Evolutionary conservation across 2,113 vertebrate species (phyloP).

Genomic region (Calyptommatus sinebrachiatus): DNA sequence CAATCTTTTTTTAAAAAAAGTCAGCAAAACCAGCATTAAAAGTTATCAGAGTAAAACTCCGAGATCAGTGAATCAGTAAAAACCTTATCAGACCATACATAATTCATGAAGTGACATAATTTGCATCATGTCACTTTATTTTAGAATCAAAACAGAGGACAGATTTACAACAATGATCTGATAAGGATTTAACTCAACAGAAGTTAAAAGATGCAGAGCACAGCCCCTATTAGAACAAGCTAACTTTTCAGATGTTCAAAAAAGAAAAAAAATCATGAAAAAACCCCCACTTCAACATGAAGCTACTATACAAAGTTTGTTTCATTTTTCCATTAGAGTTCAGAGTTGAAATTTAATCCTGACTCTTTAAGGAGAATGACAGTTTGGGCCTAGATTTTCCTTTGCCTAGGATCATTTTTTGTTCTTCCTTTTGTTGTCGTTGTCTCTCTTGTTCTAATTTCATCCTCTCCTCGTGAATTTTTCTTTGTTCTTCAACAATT

Average conservation of each 20-base stretch:
- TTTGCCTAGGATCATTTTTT: conserved; percentile 99
- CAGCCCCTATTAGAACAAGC: conserved; percentile 84
- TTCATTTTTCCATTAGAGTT: conserved; percentile 71
- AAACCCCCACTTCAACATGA: conserved; percentile 89
- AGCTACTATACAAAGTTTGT: conserved; percentile 85
- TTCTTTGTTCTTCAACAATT: conserved; percentile 99
- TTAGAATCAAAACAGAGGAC: conserved; percentile 60
- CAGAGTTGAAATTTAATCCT: conserved; percentile 84
- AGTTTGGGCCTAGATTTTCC: conserved; percentile 98
- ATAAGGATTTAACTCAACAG: conserved; percentile 73
- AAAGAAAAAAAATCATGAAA: conserved; percentile 43
- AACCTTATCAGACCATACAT: conserved; percentile 76
- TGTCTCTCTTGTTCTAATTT: conserved; percentile 99
- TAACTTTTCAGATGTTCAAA: conserved; percentile 77
- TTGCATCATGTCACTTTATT: conserved; percentile 61
- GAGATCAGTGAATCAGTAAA: conserved; percentile 68
- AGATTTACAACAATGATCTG: conserved; percentile 69
- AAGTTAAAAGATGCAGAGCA: conserved; percentile 76
- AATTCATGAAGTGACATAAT: conserved; percentile 59
- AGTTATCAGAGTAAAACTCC: conserved; percentile 71
- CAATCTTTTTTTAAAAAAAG: conserved; percentile 72
- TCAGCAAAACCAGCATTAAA: conserved; percentile 74
- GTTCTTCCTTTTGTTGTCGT: conserved; percentile 97
- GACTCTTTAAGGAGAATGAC: conserved; percentile 95
- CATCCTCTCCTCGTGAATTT: conserved; percentile 99